phyloP scores from a whole-genome alignment of 2,113 vertebrate species.

The Eolophus roseicapilla region DNA sequence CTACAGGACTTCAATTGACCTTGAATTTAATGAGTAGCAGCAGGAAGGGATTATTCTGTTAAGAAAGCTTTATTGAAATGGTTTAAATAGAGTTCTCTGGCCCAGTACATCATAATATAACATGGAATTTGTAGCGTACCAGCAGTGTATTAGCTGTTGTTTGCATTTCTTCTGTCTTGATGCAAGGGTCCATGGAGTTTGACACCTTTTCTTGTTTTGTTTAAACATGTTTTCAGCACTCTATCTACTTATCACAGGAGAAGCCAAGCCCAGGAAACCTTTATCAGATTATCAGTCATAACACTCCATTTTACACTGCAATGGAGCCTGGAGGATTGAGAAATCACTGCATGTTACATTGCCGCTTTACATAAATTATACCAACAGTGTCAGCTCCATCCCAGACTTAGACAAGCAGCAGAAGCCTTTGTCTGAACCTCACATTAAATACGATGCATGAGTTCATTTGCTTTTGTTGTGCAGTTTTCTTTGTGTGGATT shows the following conservation, averaged over 20 bases:
- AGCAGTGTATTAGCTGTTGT: background rate
- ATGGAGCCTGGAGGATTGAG: background rate
- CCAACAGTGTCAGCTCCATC: background rate
- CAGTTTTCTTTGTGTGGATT: background rate
- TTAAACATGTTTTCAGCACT: background rate
- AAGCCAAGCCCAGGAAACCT: background rate
- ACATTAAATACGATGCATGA: background rate
- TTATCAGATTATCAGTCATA: background rate
- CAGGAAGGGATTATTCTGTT: background rate
- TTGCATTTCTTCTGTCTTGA: background rate
- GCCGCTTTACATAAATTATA: background rate
- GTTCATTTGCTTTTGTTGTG: background rate
- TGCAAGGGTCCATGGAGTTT: background rate
- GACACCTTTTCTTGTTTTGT: rapidly evolving
- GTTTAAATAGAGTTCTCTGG: background rate
- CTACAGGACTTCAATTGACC: background rate
- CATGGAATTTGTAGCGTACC: background rate
- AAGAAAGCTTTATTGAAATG: background rate
- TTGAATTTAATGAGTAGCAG: background rate
- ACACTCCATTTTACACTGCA: background rate
- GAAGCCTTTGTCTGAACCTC: background rate
- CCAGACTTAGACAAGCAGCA: background rate
- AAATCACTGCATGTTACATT: background rate
- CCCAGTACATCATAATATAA: background rate
- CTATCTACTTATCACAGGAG: background rate